Base-by-base conservation (phyloP, 2,888 invertebrate genomes). In the Tromatobia lineatoria region DNA sequence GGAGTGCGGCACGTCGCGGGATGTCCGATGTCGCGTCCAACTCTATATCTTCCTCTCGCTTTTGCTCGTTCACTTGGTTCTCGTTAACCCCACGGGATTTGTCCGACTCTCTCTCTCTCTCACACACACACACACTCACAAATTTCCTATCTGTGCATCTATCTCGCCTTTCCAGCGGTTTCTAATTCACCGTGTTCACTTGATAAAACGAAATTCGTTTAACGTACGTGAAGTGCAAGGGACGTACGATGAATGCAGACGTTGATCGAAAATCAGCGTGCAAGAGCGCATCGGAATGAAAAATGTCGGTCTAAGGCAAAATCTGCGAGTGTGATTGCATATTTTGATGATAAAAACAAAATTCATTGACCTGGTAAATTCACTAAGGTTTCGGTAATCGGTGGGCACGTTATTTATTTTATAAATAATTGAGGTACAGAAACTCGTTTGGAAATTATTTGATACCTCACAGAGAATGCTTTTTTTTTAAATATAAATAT, bases 171-270 rank as follows among this genome's bases (percentile, higher is more conserved):
- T 38, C 15, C 61, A 13, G 11, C 45, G 34, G 59, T 52, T 74
- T 70, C 61, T 67, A 61, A 82, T 74, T 74, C 74, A 45, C 69
- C 54, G 69, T 38, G 61, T 74, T 82, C 74, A 45, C 74, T 45
- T 64, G 78, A 79, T 79, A 61, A 38, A 82, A 79, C 74, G 59
- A 82, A 82, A 78, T 79, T 75, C 76, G 73, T 67, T 73, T 66
- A 70, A 38, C 61, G 61, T 20, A 15, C 38, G 18, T 52, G n/a
- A 10, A 11, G 23, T 11, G 13, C 64, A n/a, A 47, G 11, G 34
- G 20, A 23, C 15, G 54, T 20, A 50, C 52, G 75, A 38, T 29
- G 29, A 80, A 42, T 59, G 29, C 59, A 20, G 15, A 34, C 47
- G 67, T 69, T 29, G 57, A 80, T 66, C 54, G 18, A 23, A 34